phyloP scores from a whole-genome alignment of 2,113 vertebrate genomes.

The Phycodurus eques region DNA sequence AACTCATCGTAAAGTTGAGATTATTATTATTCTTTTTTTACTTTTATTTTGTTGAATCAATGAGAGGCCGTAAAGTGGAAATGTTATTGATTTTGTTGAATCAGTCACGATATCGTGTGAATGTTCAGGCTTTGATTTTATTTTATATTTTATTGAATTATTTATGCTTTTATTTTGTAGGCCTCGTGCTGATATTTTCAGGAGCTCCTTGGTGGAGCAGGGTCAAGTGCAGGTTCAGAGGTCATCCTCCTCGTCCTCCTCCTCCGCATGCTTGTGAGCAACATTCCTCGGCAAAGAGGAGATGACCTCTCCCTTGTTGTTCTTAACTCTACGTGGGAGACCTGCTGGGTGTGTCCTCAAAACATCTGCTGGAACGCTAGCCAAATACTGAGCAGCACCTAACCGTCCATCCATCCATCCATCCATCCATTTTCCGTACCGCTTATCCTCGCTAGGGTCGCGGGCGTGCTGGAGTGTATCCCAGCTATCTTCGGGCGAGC shows the following conservation, averaged over 20 bases:
- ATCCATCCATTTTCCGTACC: too few species aligned
- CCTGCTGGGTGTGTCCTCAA: not conserved
- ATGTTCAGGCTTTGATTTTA: too few species aligned
- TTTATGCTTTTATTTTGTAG: not conserved
- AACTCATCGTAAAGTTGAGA: too few species aligned
- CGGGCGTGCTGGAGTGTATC: too few species aligned
- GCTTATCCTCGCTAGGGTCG: too few species aligned
- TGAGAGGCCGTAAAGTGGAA: too few species aligned
- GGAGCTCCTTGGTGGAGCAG: not conserved
- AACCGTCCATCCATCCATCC: not conserved
- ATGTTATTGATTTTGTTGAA: too few species aligned
- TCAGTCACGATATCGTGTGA: too few species aligned
- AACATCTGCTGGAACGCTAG: not conserved
- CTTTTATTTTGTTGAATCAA: too few species aligned
- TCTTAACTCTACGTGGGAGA: not conserved
- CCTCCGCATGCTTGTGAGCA: not conserved
- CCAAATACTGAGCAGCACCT: not conserved
- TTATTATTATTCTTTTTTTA: too few species aligned
- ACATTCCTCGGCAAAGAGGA: not conserved
- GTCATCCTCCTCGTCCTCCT: not conserved
- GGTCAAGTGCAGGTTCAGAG: not conserved
- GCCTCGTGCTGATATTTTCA: not conserved
- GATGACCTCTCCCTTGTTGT: not conserved
- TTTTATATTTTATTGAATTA: too few species aligned
- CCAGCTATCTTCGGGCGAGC: too few species aligned